Base-by-base conservation (phyloP, 2,888 invertebrate genomes). In the Acronicta psi region DNA sequence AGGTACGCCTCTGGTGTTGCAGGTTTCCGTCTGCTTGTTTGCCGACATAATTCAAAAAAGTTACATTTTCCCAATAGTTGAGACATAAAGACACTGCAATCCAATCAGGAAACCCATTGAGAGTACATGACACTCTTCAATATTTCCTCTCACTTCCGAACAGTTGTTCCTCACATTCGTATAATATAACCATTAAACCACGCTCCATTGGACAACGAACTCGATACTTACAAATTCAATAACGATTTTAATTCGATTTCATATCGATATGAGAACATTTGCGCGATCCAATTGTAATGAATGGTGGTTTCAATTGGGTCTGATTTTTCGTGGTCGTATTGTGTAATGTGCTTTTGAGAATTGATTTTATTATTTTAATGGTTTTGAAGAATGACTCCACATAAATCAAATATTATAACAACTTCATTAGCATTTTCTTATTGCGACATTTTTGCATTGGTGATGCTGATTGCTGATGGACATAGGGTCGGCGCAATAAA, bases 241-340 rank as follows among this genome's bases (percentile, higher is more conserved):
- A 85, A 84, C 87, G 85, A 87, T 88, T 89, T 84, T 84, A 86
- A 91, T 91, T 90, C 83, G 85, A 89, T 89, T 89, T 80, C 73
- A 81, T 82, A 87, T 85, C 83, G 83, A 84, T 83, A 82, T 76
- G 73, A 78, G 80, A 76, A 73, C 79, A 77, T 80, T 83, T 78
- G 80, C 79, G 74, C 80, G 61, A 75, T 75, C 62, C 64, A 69
- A 53, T 62, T 31, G 47, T 51, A 77, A 83, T 79, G 59, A 80
- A 86, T 83, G 75, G 78, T 47, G 59, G 57, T 80, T 74, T 59
- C 47, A 75, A 84, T 77, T 66, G 79, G 68, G 82, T 81, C 58
- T 73, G 81, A 80, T 72, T 54, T 72, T 69, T 61, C 42, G 49
- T 52, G 47, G 36, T 52, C 41, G 46, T 42, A 36, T 40, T 31